phyloP scores from a whole-genome alignment of 2,113 vertebrate genomes.

The Tringa solitaria region DNA sequence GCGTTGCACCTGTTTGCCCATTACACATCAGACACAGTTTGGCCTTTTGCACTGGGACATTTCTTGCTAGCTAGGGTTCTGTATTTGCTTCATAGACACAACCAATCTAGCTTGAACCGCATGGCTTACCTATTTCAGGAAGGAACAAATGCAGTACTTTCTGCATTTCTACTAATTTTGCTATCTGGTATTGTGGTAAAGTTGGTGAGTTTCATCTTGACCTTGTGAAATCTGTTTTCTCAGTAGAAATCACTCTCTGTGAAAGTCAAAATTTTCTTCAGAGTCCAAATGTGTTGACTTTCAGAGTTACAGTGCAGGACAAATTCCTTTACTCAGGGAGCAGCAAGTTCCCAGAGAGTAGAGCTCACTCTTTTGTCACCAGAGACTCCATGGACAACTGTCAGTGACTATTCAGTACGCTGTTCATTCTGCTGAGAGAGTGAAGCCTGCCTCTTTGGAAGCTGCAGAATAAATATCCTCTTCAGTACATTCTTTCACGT shows the following conservation, averaged over 20 bases:
- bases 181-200: not conserved
- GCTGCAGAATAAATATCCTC: conserved; percentile 29
- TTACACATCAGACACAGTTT: not conserved
- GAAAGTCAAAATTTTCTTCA: not conserved
- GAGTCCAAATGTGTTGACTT: not conserved
- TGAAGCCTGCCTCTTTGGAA: not conserved
- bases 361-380: not conserved
- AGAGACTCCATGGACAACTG: not conserved
- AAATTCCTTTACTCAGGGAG: not conserved
- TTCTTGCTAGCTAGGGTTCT: not conserved
- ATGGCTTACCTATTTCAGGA: not conserved
- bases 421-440: not conserved
- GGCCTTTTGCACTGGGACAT: not conserved
- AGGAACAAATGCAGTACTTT: not conserved
- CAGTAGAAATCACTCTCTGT: not conserved
- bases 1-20: not conserved
- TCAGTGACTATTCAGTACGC: not conserved
- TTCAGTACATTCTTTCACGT: conserved; percentile 38
- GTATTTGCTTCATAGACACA: not conserved
- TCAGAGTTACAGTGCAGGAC: not conserved
- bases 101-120: not conserved
- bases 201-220: not conserved
- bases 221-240: not conserved
- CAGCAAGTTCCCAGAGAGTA: not conserved
- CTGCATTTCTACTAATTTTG: not conserved